Evolutionary conservation across 1,140 invertebrate species (phyloP).

Genomic region (Mactra quadrangularis): DNA sequence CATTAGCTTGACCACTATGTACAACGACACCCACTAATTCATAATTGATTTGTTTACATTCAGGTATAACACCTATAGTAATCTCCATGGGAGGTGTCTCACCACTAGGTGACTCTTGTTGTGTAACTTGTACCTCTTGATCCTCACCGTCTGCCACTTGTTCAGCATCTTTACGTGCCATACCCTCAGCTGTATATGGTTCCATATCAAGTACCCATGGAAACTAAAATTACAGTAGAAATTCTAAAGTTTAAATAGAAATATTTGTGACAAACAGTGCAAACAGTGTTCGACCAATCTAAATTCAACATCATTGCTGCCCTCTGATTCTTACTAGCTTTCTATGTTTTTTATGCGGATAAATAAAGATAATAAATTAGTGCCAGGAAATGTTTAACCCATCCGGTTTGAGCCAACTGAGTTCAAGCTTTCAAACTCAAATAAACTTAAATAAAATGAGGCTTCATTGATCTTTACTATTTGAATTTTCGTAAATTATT

Average conservation of each 20-base stretch:
- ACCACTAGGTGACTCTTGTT: neutral
- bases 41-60: constrained; percentile 90
- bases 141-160: constrained; percentile 61
- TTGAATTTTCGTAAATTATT: no score
- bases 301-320: no score
- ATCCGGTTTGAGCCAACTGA: no score
- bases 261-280: no score
- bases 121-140: constrained; percentile 7
- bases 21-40: constrained; percentile 98
- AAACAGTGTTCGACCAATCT: no score
- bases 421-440: no score
- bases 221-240: constrained; percentile 93
- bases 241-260: neutral
- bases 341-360: no score
- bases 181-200: constrained; percentile 97
- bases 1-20: constrained; percentile 98
- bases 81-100: constrained; percentile 55
- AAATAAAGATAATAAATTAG: no score
- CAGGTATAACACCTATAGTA: constrained; percentile 41
- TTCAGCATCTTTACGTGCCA: constrained; percentile 86
- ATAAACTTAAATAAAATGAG: no score
- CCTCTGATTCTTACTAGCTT: no score
- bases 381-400: no score
- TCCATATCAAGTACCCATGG: constrained; percentile 99
- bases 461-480: no score